Percentiles rank a stretch among this genome's conserved stretches.
These are phyloP conservation scores for Adrianichthys oophorus DNA, from an alignment of 2,797 vertebrate genomes.

Conservation along the genomic window DNA sequence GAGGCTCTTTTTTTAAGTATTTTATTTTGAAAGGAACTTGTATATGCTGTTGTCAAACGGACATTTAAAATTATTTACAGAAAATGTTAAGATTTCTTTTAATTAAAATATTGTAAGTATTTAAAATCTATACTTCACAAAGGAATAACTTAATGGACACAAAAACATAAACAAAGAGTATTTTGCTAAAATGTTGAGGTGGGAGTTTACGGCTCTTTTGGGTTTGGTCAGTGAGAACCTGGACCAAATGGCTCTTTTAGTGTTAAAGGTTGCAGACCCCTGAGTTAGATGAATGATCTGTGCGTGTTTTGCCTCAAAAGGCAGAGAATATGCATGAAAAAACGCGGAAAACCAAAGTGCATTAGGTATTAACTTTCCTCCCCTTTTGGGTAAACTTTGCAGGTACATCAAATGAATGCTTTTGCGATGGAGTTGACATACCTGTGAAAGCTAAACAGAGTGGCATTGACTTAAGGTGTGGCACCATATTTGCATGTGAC, in stretches of 20 bases:
- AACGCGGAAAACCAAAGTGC: constrained; percentile 49
- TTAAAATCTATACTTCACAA: too few relatives aligned
- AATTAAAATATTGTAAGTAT: too few relatives aligned
- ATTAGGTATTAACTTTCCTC: constrained; percentile 72
- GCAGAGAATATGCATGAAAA: constrained; percentile 46
- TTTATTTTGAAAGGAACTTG: too few relatives aligned
- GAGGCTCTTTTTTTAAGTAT: too few relatives aligned
- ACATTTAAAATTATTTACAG: too few relatives aligned
- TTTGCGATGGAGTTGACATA: constrained; percentile 71
- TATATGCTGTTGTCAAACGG: too few relatives aligned
- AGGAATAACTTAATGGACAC: too few relatives aligned
- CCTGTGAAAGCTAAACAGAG: constrained; percentile 71
- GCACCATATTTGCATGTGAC: constrained; percentile 67
- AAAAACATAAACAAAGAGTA: too few relatives aligned
- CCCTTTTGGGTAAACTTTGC: constrained; percentile 68
- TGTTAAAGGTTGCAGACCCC: background rate
- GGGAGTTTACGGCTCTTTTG: too few relatives aligned
- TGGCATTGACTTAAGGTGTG: constrained; percentile 79
- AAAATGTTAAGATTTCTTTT: too few relatives aligned
- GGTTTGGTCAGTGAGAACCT: background rate
- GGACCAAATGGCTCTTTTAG: too few relatives aligned
- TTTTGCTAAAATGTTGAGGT: too few relatives aligned
- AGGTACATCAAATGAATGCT: constrained; percentile 71
- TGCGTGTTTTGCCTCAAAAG: constrained; percentile 35
- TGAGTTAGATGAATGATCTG: constrained; percentile 40